These are phyloP conservation scores for Plebejus anna DNA, from an alignment of 2,888 invertebrate species.

Conservation along the genomic window DNA sequence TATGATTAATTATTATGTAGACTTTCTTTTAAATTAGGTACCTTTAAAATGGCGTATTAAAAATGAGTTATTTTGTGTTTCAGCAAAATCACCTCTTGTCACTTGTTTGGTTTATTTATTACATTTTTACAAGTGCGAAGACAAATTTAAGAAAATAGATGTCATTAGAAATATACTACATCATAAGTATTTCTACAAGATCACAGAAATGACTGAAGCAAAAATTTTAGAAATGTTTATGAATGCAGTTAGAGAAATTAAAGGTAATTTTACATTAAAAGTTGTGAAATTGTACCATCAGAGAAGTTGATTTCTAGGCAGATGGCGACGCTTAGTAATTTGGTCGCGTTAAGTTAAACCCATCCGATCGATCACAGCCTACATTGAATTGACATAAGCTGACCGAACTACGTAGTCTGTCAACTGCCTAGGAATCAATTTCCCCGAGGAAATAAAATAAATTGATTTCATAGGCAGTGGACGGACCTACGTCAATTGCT, in stretches of 20 bases:
- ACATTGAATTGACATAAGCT: no score
- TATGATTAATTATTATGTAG: neutral
- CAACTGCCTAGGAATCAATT: no score
- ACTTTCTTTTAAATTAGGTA: neutral
- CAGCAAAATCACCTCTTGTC: conserved; percentile 65
- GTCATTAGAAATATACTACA: conserved; percentile 55
- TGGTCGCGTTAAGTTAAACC: no score
- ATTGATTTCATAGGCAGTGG: no score
- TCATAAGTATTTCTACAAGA: conserved; percentile 58
- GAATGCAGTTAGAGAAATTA: conserved; percentile 51
- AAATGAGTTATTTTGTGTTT: conserved; percentile 37
- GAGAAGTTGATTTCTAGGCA: no score
- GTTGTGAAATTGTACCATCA: no score
- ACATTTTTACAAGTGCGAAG: conserved; percentile 68
- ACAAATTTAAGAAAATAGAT: conserved; percentile 53
- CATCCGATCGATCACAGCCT: no score
- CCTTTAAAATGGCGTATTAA: neutral
- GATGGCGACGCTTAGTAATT: no score
- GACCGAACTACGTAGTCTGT: no score
- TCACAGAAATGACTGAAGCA: conserved; percentile 64
- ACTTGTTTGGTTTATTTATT: conserved; percentile 65
- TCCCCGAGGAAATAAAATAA: no score
- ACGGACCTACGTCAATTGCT: no score
- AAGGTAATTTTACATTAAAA: conserved; percentile 47
- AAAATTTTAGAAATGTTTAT: conserved; percentile 62